Percentiles rank a stretch among this genome's conserved stretches.
These are phyloP conservation scores for Hycleus phaleratus DNA, from an alignment of 1,140 invertebrate species.

Conservation along the genomic window DNA sequence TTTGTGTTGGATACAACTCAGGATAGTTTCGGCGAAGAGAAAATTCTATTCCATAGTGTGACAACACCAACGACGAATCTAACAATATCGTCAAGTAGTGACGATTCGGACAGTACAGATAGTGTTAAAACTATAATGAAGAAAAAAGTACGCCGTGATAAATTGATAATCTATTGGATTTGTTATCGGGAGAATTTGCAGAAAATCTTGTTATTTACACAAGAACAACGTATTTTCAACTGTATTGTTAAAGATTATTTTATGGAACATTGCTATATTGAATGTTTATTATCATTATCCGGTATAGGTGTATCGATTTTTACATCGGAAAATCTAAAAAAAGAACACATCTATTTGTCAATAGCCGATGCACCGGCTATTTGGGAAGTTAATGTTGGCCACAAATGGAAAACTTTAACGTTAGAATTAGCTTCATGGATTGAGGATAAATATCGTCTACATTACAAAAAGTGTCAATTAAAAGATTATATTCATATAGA, in stretches of 20 bases:
- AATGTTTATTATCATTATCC: conserved; percentile 62
- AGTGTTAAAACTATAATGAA: conserved; percentile 37
- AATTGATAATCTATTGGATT: conserved; percentile 71
- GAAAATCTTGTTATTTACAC: conserved; percentile 70
- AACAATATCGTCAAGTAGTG: conserved; percentile 43
- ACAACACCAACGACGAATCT: conserved; percentile 39
- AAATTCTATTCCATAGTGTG: conserved; percentile 58
- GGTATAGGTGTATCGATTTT: conserved; percentile 63
- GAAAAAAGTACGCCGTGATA: conserved; percentile 47
- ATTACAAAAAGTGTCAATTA: conserved; percentile 61
- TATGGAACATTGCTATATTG: conserved; percentile 59
- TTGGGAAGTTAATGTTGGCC: conserved; percentile 75
- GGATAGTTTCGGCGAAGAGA: conserved; percentile 61
- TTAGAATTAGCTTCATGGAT: conserved; percentile 72
- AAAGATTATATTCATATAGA: conserved; percentile 74
- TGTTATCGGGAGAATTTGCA: conserved; percentile 67
- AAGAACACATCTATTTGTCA: conserved; percentile 44
- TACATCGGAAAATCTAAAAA: conserved; percentile 35
- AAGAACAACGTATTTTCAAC: conserved; percentile 66
- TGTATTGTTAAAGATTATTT: conserved; percentile 61
- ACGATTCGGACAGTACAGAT: conserved; percentile 47
- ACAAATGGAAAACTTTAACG: conserved; percentile 68
- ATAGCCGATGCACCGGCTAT: conserved; percentile 60
- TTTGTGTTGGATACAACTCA: conserved; percentile 63
- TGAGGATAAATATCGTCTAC: conserved; percentile 67